Evolutionary conservation across 1,140 invertebrate genomes (phyloP).

Genomic region (Wiebesia pumilae): DNA sequence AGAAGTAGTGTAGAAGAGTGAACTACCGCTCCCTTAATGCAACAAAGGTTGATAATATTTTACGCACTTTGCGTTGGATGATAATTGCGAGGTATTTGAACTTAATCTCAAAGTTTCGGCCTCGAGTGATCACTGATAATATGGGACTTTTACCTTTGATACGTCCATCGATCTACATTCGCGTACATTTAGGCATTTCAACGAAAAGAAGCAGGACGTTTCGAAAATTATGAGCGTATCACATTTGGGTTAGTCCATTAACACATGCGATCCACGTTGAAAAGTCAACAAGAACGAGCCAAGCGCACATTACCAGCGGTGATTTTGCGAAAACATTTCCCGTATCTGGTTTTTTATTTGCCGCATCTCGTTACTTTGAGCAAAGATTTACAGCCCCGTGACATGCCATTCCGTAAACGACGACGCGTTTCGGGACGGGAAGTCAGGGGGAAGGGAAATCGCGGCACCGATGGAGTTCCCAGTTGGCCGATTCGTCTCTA

Average conservation of each 20-base stretch:
- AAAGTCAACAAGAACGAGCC: neutral
- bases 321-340: neutral
- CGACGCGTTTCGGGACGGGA: neutral
- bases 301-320: neutral
- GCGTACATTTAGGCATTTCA: neutral
- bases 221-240: neutral
- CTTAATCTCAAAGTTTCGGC: too few relatives aligned
- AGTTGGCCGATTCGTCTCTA: slow-evolving; percentile 37
- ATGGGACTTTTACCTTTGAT: too few relatives aligned
- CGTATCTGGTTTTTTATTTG: neutral
- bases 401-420: slow-evolving; percentile 35
- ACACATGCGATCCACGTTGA: neutral
- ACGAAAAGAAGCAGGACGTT: neutral
- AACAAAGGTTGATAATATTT: too few relatives aligned
- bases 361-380: neutral
- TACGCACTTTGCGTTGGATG: too few relatives aligned
- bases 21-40: too few relatives aligned
- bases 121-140: too few relatives aligned
- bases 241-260: neutral
- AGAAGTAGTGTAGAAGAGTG: too few relatives aligned
- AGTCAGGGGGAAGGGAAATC: slow-evolving; percentile 10
- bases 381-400: slow-evolving; percentile 19
- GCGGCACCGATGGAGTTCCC: slow-evolving; percentile 25
- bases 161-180: neutral
- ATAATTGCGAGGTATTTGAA: too few relatives aligned